These are phyloP conservation scores for Grammomys dolichurus DNA, from an alignment of 2,113 vertebrate genomes.

Conservation along the genomic window DNA sequence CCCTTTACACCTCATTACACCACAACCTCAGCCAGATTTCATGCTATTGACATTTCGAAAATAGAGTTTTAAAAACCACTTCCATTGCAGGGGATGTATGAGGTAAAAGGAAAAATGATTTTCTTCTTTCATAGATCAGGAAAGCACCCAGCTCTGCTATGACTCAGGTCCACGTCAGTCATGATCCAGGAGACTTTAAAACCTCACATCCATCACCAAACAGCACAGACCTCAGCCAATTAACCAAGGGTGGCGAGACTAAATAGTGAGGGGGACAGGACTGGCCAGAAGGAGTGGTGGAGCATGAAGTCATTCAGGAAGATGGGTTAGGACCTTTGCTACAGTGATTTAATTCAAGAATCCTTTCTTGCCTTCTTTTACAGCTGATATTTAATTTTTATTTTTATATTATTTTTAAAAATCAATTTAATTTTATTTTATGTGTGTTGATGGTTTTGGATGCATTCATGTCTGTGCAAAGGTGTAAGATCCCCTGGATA, in stretches of 20 bases:
- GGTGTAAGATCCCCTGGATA: neutral
- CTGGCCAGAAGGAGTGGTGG: neutral
- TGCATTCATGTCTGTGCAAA: neutral
- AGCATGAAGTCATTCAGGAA: neutral
- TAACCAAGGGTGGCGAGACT: neutral
- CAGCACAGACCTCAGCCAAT: neutral
- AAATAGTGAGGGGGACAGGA: neutral
- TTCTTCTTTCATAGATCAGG: slow-evolving; percentile 55
- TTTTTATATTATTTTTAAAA: neutral
- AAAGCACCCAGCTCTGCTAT: neutral
- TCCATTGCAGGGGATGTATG: slow-evolving; percentile 4
- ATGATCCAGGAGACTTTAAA: neutral
- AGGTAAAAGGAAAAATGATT: slow-evolving; percentile 25
- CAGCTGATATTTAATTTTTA: neutral
- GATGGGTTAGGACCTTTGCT: neutral
- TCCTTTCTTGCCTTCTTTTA: neutral
- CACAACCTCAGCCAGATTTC: neutral
- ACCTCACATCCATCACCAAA: neutral
- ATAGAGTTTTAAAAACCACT: slow-evolving; percentile 48
- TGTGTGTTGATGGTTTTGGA: neutral
- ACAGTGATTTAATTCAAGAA: neutral
- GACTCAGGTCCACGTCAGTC: neutral
- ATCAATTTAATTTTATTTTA: neutral
- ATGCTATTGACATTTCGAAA: slow-evolving; percentile 51
- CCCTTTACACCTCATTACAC: slow-evolving; percentile 8